These are phyloP conservation scores for Leptopilina drosophilae DNA, from an alignment of 2,888 invertebrate genomes.

Conservation along the genomic window DNA sequence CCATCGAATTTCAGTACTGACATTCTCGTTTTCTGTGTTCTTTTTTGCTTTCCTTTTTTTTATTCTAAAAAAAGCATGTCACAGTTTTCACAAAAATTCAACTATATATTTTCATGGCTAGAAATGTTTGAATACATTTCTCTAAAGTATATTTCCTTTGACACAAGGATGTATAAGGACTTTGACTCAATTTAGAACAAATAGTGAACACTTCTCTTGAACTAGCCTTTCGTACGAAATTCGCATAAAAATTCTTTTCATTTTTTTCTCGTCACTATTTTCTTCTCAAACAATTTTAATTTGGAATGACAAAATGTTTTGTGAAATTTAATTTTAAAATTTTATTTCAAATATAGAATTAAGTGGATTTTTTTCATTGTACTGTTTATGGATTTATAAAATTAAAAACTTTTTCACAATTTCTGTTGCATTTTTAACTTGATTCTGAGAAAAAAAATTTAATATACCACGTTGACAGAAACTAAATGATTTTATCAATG, in stretches of 20 bases:
- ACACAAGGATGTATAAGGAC: background rate
- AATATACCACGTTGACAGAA: too few species aligned
- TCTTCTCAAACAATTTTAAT: background rate
- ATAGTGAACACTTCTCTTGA: background rate
- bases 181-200: background rate
- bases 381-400: too few species aligned
- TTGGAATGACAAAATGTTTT: too few species aligned
- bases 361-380: too few species aligned
- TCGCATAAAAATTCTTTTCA: background rate
- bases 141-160: background rate
- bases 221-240: background rate
- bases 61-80: background rate
- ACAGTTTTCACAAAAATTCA: background rate
- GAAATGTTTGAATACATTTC: conserved; percentile 5
- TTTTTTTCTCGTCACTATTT: background rate
- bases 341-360: too few species aligned
- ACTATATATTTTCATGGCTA: conserved; percentile 3
- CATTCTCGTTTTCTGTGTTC: conserved; percentile 2
- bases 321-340: too few species aligned
- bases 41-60: background rate
- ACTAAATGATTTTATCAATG: too few species aligned
- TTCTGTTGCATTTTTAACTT: too few species aligned
- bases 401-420: too few species aligned
- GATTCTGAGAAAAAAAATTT: too few species aligned
- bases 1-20: conserved; percentile 13